phyloP scores from a whole-genome alignment of 2,888 invertebrate genomes.

The Clivina fossor region DNA sequence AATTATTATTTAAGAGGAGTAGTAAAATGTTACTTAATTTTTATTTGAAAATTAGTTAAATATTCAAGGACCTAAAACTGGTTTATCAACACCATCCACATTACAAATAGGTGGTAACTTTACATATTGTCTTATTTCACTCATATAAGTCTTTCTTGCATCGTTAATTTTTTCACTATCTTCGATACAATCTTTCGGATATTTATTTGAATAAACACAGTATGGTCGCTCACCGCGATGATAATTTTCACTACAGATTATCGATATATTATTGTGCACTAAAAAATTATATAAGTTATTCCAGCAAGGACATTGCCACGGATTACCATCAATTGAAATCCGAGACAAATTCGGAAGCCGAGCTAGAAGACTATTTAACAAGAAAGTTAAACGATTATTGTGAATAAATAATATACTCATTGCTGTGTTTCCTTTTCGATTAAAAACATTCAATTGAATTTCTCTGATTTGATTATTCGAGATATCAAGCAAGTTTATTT shows the following conservation, averaged over 20 bases:
- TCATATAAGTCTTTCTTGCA: background rate
- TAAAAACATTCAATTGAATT: conserved; percentile 3
- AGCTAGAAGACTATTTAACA: background rate
- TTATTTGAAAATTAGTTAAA: background rate
- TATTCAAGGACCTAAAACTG: background rate
- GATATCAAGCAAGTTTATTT: background rate
- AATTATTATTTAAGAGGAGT: too few relatives aligned
- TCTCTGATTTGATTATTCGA: conserved; percentile 4
- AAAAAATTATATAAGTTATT: background rate
- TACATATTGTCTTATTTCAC: background rate
- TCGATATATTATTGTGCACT: background rate
- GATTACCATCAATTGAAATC: conserved; percentile 11
- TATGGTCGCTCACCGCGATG: background rate
- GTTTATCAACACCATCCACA: background rate
- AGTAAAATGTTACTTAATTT: too few relatives aligned
- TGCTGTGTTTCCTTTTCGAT: background rate
- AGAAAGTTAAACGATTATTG: conserved; percentile 6
- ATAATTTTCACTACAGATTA: background rate
- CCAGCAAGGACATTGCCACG: conserved; percentile 18
- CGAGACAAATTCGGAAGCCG: background rate
- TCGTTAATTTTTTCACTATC: conserved; percentile 5
- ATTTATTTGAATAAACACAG: background rate
- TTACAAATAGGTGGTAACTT: conserved; percentile 6
- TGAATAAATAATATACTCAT: background rate
- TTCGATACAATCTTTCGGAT: conserved; percentile 6